Base-by-base conservation (phyloP, 2,888 invertebrate genomes). In the Osmoderma eremita region DNA sequence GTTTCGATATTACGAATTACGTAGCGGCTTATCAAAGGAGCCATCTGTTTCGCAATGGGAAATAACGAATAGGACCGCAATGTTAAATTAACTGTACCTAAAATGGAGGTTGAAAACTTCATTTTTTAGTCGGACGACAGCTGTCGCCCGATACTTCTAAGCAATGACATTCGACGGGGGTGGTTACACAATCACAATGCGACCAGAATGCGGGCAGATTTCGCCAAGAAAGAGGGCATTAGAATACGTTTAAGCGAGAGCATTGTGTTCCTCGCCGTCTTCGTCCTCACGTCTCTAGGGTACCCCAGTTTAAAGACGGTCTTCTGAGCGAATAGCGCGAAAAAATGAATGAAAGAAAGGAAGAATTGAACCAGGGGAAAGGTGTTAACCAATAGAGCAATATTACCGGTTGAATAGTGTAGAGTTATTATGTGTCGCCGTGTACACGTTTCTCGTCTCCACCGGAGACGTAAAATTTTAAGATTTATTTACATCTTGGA, bases 51-150 rank as follows among this genome's bases (percentile, higher is more conserved):
- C 53, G 64, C 64, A 58, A 68, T 65, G 39, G 41, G 75, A 73
- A 71, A 68, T 64, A 69, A 42, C 20, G 15, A 30, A 61, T 24
- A 61, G 58, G 45, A 65, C 72, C 69, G 64, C 71, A 63, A 75
- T 75, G 82, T 82, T 82, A 82, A 82, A 82, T 82, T 82, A 82
- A 81, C 81, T 82, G 82, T 82, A 81, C 80, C 81, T 82, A 82
- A 82, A 81, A 77, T 78, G 79, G 79, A 80, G 81, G 82, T 81
- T 82, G 80, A 81, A 81, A 81, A 80, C 81, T 82, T 81, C 78
- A 82, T 82, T 82, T 82, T 82, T 82, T 81, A 79, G 76, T 5
- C 76, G 67, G 45, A 72, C 72, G 73, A 76, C 81, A 81, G 81
- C 81, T 82, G 81, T 51, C 50, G 50, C 50, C 24, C 74, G 73